These are phyloP conservation scores for Bergia puertoricense DNA, from an alignment of 92 coral and sea anemone species.

Conservation along the genomic window DNA sequence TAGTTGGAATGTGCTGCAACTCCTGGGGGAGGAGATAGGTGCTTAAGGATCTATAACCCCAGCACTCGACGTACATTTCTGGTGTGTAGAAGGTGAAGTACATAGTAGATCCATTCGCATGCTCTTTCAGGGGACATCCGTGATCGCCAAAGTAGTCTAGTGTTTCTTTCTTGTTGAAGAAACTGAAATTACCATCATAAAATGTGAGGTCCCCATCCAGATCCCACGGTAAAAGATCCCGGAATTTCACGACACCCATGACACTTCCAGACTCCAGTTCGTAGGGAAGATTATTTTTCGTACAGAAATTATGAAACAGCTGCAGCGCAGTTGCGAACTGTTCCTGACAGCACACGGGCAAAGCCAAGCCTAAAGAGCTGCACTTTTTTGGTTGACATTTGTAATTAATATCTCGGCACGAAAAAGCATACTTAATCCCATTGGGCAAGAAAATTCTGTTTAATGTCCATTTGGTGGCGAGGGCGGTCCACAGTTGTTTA, in stretches of 20 bases:
- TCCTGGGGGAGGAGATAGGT: slow-evolving; percentile 47
- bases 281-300: slow-evolving; percentile 17
- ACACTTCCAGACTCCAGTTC: slow-evolving; percentile 33
- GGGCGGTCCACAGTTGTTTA: slow-evolving; percentile 26
- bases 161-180: neutral
- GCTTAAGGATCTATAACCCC: slow-evolving; percentile 49
- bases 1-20: slow-evolving; percentile 50
- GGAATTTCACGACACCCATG: slow-evolving; percentile 27
- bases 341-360: slow-evolving; percentile 42
- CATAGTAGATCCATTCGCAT: neutral
- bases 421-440: slow-evolving; percentile 29
- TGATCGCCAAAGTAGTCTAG: neutral
- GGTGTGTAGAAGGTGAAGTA: slow-evolving; percentile 53
- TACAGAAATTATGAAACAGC: slow-evolving; percentile 32
- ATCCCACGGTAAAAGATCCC: slow-evolving; percentile 35
- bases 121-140: neutral
- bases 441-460: slow-evolving; percentile 37
- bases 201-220: slow-evolving; percentile 31
- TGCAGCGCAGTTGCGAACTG: slow-evolving; percentile 35
- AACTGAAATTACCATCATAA: slow-evolving; percentile 11
- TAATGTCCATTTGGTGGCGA: slow-evolving; percentile 46
- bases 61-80: slow-evolving; percentile 50
- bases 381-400: slow-evolving; percentile 19
- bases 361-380: neutral
- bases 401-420: slow-evolving; percentile 41